Percentiles rank a stretch among this genome's conserved stretches.
phyloP scores from a whole-genome alignment of 2,113 vertebrate genomes.

The Labeo catla region DNA sequence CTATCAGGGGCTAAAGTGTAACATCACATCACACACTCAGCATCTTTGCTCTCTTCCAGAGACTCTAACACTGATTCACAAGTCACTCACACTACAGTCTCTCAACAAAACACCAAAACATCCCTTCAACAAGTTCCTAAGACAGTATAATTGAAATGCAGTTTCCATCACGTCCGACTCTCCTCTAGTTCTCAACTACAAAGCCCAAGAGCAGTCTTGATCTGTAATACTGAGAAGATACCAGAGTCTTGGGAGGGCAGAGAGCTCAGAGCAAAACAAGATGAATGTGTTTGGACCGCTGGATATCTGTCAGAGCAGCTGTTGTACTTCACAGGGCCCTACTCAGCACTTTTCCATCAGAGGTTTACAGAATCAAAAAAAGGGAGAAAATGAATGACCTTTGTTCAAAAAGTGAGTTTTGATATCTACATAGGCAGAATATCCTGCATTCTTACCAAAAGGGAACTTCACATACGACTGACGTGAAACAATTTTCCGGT shows the following conservation, averaged over 20 bases:
- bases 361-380: background rate
- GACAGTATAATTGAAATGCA: conserved; percentile 26
- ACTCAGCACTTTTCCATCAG: background rate
- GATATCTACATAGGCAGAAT: background rate
- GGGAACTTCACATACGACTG: background rate
- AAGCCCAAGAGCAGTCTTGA: conserved; percentile 6
- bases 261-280: background rate
- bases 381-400: background rate
- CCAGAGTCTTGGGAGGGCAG: conserved; percentile 5
- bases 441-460: background rate
- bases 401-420: background rate
- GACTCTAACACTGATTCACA: background rate
- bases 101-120: conserved; percentile 1
- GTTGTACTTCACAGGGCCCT: background rate
- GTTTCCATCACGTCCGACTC: conserved; percentile 1
- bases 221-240: conserved; percentile 28
- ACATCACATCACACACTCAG: background rate
- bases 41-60: background rate
- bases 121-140: conserved; percentile 2
- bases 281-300: conserved; percentile 20
- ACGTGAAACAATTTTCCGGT: background rate
- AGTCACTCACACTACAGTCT: conserved; percentile 47
- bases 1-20: conserved; percentile 42
- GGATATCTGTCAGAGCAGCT: conserved; percentile 3
- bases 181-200: conserved; percentile 14